Conservation (phyloP, 2,113 vertebrate species). For the Acanthochromis polyacanthus region DNA sequence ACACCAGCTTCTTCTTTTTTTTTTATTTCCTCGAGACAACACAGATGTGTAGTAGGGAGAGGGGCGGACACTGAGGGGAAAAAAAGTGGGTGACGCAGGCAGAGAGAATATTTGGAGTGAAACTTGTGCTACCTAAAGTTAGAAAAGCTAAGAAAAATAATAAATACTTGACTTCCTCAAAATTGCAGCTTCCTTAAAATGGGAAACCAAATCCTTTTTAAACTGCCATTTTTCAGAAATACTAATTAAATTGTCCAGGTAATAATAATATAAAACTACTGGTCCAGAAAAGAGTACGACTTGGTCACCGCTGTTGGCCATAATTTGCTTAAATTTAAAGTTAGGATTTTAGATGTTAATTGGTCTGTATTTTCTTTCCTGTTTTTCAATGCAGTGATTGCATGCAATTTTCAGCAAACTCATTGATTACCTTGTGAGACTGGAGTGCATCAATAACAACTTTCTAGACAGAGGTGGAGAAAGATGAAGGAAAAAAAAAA, state of each 20-base stretch:
- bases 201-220: neutral
- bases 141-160: neutral
- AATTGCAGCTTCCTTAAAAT: neutral
- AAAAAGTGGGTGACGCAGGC: neutral
- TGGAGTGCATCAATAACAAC: neutral
- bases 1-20: constrained; percentile 26
- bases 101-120: constrained; percentile 31
- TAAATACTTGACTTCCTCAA: neutral
- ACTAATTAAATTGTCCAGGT: neutral
- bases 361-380: neutral
- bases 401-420: neutral
- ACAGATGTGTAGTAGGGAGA: constrained; percentile 27
- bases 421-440: neutral
- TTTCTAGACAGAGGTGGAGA: neutral
- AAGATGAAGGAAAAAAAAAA: neutral
- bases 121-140: neutral
- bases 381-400: neutral
- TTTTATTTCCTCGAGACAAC: constrained; percentile 24
- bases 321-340: neutral
- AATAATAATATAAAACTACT: neutral
- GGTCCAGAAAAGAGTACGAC: neutral
- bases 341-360: neutral
- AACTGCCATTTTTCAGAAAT: neutral
- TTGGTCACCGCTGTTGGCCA: neutral
- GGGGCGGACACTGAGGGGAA: neutral